These are phyloP conservation scores for Passerina amoena DNA, from an alignment of 2,113 vertebrate species.

Conservation along the genomic window DNA sequence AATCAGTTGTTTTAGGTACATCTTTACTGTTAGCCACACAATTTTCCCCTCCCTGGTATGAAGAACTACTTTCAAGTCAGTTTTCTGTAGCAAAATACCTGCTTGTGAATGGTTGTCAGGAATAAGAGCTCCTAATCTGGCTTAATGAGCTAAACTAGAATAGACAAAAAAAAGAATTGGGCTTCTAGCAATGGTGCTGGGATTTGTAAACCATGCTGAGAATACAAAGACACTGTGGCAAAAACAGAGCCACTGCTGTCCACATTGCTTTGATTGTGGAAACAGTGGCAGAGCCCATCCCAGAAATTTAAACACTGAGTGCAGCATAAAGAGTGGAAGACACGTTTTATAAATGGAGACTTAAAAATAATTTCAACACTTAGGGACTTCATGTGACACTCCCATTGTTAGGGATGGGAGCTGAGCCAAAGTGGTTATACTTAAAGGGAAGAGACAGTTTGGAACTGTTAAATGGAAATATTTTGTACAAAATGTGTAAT, in stretches of 20 bases:
- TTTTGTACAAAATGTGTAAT: constrained; percentile 62
- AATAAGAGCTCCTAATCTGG: background rate
- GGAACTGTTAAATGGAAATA: constrained; percentile 65
- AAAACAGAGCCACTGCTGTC: background rate
- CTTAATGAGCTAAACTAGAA: background rate
- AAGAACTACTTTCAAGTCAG: background rate
- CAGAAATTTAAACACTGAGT: background rate
- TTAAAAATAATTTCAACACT: background rate
- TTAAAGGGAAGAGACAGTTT: constrained; percentile 49
- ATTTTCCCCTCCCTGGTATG: background rate
- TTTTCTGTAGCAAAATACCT: background rate
- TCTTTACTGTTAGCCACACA: background rate
- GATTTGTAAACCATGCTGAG: background rate
- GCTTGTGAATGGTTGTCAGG: background rate
- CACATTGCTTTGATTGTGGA: background rate
- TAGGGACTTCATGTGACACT: background rate
- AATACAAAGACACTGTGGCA: background rate
- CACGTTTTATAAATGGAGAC: background rate
- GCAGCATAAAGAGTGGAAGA: background rate
- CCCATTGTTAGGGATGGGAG: constrained; percentile 46
- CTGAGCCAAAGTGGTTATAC: constrained; percentile 46
- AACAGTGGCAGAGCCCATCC: background rate
- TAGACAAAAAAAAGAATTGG: background rate
- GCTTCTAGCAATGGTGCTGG: background rate
- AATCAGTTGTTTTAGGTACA: background rate